Evolutionary conservation across 2,797 vertebrate species (phyloP).

Genomic region (Hipposideros larvatus): DNA sequence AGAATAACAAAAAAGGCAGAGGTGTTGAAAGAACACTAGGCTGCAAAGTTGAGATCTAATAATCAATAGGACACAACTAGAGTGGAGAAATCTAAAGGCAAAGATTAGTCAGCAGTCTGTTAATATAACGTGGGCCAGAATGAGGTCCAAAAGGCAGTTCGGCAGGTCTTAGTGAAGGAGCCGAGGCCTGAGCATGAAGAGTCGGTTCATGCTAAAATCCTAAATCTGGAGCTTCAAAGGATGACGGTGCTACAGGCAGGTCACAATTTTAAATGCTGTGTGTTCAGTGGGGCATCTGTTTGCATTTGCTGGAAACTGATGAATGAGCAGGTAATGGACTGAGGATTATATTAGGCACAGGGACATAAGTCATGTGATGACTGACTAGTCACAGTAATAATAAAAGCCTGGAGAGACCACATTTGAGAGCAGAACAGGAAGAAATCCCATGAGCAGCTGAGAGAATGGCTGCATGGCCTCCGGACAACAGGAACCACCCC

Average conservation of each 20-base stretch:
- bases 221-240: neutral
- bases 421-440: neutral
- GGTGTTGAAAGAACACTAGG: neutral
- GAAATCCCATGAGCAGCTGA: neutral
- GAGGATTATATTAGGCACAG: neutral
- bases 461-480: neutral
- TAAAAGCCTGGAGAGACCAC: neutral
- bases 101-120: neutral
- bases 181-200: neutral
- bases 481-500: neutral
- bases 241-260: neutral
- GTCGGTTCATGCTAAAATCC: conserved; percentile 19
- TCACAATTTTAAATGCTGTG: neutral
- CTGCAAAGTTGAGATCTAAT: neutral
- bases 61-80: neutral
- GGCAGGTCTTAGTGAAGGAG: conserved; percentile 10
- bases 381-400: neutral
- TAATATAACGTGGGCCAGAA: neutral
- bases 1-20: neutral
- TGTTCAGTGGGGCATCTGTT: neutral
- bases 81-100: conserved; percentile 4
- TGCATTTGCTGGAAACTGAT: conserved; percentile 1
- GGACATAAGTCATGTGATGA: neutral
- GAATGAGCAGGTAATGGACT: neutral
- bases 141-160: neutral